phyloP scores from a whole-genome alignment of 1,140 invertebrate genomes.

The Dendrolimus punctatus region DNA sequence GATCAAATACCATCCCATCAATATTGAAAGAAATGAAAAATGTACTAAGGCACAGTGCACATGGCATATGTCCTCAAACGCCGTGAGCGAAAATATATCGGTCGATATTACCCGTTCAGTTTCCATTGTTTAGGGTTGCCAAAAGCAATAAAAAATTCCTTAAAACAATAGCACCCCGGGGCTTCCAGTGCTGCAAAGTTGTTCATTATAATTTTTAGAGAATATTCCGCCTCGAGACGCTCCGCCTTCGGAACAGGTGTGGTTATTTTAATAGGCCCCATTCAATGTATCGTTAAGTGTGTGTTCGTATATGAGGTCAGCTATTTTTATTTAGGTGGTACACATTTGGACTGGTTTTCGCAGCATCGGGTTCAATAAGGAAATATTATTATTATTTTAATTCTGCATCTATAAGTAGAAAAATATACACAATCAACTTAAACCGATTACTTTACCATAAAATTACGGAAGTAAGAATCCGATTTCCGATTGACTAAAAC shows the following conservation, averaged over 20 bases:
- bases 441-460: no score
- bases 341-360: no score
- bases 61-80: slow-evolving; percentile 22
- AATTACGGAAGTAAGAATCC: no score
- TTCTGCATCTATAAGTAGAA: no score
- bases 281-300: no score
- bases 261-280: slow-evolving; percentile 15
- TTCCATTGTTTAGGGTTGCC: slow-evolving; percentile 57
- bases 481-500: no score
- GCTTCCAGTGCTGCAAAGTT: slow-evolving; percentile 47
- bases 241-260: slow-evolving; percentile 52
- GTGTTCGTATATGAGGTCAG: no score
- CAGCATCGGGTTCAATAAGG: no score
- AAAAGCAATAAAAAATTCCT: slow-evolving; percentile 62
- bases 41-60: slow-evolving; percentile 17
- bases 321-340: no score
- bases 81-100: slow-evolving; percentile 17
- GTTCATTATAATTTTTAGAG: slow-evolving; percentile 60
- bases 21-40: slow-evolving; percentile 7
- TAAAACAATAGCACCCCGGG: slow-evolving; percentile 66
- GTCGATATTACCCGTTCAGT: slow-evolving; percentile 37
- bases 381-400: no score
- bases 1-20: no score
- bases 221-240: slow-evolving; percentile 48
- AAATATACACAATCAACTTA: no score